phyloP scores from a whole-genome alignment of 2,888 invertebrate genomes.

The Lutraria lutraria region DNA sequence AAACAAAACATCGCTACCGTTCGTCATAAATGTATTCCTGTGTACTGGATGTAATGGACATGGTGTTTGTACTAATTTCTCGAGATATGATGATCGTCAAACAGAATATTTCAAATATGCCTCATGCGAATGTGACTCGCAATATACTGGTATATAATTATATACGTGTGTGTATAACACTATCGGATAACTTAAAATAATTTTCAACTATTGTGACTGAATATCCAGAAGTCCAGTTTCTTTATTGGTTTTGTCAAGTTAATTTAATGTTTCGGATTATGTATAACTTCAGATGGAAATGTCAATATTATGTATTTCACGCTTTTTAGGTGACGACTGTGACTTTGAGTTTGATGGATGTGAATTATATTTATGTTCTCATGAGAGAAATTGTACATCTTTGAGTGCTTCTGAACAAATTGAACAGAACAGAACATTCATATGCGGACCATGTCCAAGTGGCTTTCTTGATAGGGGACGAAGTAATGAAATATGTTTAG shows the following conservation, averaged over 20 bases:
- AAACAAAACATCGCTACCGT: neutral
- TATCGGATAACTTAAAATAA: too few relatives aligned
- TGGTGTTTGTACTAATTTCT: slow-evolving; percentile 12
- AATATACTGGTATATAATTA: slow-evolving; percentile 24
- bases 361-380: slow-evolving; percentile 18
- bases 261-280: too few relatives aligned
- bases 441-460: slow-evolving; percentile 19
- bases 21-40: neutral
- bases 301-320: too few relatives aligned
- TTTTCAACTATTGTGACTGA: too few relatives aligned
- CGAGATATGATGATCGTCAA: slow-evolving; percentile 1
- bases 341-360: slow-evolving; percentile 34
- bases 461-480: neutral
- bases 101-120: slow-evolving; percentile 21
- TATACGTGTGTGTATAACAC: neutral
- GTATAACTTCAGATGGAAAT: too few relatives aligned
- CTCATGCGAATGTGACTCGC: slow-evolving; percentile 19
- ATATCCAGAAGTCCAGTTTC: too few relatives aligned
- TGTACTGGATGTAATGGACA: slow-evolving; percentile 30
- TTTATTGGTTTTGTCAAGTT: too few relatives aligned
- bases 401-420: neutral
- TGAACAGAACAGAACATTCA: neutral
- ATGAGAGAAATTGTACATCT: slow-evolving; percentile 9
- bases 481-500: neutral
- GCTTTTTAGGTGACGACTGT: slow-evolving; percentile 26